Conservation (phyloP, 2,113 vertebrate genomes). For the Pollachius pollachius region DNA sequence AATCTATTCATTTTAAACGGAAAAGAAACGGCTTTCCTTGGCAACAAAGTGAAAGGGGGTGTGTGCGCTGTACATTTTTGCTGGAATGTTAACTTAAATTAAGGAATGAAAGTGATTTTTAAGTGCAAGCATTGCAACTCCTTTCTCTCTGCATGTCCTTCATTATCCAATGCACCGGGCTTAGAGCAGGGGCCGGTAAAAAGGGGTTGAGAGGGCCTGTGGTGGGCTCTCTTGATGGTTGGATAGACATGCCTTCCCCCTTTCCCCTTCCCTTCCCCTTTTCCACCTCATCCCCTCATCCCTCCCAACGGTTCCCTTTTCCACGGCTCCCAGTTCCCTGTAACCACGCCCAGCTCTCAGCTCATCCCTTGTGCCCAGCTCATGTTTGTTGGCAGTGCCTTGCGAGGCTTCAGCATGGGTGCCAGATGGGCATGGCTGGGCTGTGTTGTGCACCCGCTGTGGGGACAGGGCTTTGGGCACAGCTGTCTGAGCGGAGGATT, state of each 20-base stretch:
- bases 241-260: conserved; percentile 16
- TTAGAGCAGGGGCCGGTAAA: conserved; percentile 27
- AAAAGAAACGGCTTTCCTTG: background rate
- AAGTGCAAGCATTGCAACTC: conserved; percentile 24
- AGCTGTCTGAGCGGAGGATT: conserved; percentile 39
- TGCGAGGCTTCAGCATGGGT: conserved; percentile 1
- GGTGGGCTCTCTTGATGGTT: conserved; percentile 29
- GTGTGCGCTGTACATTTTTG: background rate
- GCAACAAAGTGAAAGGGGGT: conserved; percentile 3
- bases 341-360: background rate
- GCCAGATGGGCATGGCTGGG: conserved; percentile 37
- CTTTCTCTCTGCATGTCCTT: conserved; percentile 33
- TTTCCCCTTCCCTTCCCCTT: background rate
- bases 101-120: conserved; percentile 21
- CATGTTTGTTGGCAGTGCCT: conserved; percentile 34
- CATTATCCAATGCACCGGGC: conserved; percentile 33
- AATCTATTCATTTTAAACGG: background rate
- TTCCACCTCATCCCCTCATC: conserved; percentile 22
- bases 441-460: conserved; percentile 31
- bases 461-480: conserved; percentile 36
- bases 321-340: background rate
- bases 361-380: conserved; percentile 30
- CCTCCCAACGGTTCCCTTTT: conserved; percentile 1
- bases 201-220: conserved; percentile 3
- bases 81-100: conserved; percentile 9